Evolutionary conservation across 2,797 vertebrate genomes (phyloP).

Genomic region (Microctenopoma steveboyesi): DNA sequence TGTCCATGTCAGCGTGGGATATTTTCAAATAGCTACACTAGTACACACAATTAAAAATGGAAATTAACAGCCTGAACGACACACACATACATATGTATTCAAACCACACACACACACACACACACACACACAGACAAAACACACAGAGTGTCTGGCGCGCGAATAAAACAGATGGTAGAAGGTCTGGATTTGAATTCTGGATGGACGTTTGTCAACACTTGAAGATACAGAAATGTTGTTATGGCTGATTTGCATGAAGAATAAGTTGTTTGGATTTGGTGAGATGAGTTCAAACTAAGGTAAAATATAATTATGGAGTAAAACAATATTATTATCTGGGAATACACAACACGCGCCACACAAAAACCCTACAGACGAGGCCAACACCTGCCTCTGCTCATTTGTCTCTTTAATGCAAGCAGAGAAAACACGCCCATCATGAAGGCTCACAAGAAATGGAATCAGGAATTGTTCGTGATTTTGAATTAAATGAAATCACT

Average conservation of each 20-base stretch:
- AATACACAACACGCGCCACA: conserved; percentile 18
- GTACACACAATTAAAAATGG: conserved; percentile 30
- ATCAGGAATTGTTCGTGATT: conserved; percentile 10
- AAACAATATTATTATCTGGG: conserved; percentile 50
- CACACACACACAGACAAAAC: conserved; percentile 24
- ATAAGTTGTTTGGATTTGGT: conserved; percentile 13
- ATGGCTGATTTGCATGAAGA: conserved; percentile 43
- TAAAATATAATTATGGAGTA: conserved; percentile 50
- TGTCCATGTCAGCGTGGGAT: not conserved
- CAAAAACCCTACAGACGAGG: conserved; percentile 14
- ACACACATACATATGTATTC: conserved; percentile 43
- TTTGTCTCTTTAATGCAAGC: conserved; percentile 33
- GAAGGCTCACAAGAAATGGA: conserved; percentile 8
- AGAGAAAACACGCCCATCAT: not conserved
- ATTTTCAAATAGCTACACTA: conserved; percentile 25
- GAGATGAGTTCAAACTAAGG: conserved; percentile 38
- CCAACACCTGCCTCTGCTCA: conserved; percentile 38
- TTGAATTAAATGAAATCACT: conserved; percentile 12
- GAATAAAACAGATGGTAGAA: conserved; percentile 68
- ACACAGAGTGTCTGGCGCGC: conserved; percentile 35
- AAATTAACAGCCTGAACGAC: conserved; percentile 39
- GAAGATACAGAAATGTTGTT: conserved; percentile 43
- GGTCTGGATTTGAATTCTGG: conserved; percentile 49
- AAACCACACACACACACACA: conserved; percentile 24
- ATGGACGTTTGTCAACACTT: conserved; percentile 45